A percentile compares a stretch with the other conserved stretches of the same genome.
These are phyloP conservation scores for Cladopsammia gracilis DNA, from an alignment of 64 coral and sea anemone species.

Conservation along the genomic window DNA sequence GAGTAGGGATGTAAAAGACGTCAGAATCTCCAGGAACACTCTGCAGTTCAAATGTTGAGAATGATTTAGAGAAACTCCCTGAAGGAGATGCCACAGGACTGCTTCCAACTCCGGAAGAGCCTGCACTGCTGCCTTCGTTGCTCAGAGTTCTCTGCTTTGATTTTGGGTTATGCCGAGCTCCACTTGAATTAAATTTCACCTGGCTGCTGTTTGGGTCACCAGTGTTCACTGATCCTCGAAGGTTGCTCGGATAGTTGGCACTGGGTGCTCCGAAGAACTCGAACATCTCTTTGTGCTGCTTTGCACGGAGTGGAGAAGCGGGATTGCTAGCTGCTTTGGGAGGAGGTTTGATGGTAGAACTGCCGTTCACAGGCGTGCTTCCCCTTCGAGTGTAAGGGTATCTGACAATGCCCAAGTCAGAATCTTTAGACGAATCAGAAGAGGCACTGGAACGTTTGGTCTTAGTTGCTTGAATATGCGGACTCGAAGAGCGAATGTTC, in stretches of 20 bases:
- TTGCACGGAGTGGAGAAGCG: background rate
- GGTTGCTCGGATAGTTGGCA: background rate
- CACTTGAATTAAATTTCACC: background rate
- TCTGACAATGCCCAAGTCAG: background rate
- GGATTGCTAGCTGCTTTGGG: conserved; percentile 29
- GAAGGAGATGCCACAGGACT: background rate
- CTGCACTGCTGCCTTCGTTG: background rate
- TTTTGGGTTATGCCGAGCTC: background rate
- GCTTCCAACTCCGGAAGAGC: conserved; percentile 3
- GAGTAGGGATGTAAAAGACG: background rate
- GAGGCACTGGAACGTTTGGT: background rate
- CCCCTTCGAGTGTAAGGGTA: conserved; percentile 36
- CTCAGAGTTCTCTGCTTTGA: background rate
- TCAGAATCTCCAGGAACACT: conserved; percentile 5
- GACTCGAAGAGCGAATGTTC: background rate
- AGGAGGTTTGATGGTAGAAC: conserved; percentile 12
- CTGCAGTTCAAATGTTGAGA: background rate
- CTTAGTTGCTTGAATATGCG: background rate
- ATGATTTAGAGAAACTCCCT: background rate
- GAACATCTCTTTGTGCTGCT: background rate
- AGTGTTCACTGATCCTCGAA: background rate
- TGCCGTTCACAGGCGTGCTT: conserved; percentile 3
- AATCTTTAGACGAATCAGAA: background rate
- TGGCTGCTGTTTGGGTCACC: background rate
- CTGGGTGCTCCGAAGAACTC: background rate